A percentile compares a stretch with the other conserved stretches of the same genome.
Conservation (phyloP, 2,888 invertebrate genomes). For the Dorcus parallelipipedus region DNA sequence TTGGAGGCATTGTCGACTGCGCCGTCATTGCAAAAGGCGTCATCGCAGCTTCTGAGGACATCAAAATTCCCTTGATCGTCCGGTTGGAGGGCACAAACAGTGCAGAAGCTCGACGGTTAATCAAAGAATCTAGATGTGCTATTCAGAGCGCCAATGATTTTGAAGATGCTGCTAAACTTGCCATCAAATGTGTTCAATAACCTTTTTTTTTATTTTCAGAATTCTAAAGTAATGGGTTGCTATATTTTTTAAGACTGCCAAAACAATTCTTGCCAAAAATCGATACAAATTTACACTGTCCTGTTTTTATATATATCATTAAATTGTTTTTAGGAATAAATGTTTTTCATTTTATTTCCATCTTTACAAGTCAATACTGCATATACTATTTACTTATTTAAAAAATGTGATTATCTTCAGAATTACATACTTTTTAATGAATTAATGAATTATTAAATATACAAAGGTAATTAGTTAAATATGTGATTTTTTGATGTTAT, state of each 20-base stretch:
- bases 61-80: conserved; percentile 87
- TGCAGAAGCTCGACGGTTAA: conserved; percentile 73
- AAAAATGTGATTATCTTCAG: too few species aligned
- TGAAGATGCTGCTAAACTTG: conserved; percentile 90
- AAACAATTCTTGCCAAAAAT: too few species aligned
- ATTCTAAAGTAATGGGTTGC: not conserved
- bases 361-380: too few species aligned
- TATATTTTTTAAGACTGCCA: not conserved
- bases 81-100: conserved; percentile 96
- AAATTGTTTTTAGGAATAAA: too few species aligned
- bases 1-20: conserved; percentile 99
- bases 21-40: conserved; percentile 95
- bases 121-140: conserved; percentile 78
- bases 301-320: too few species aligned
- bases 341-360: too few species aligned
- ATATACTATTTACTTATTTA: too few species aligned
- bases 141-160: conserved; percentile 80
- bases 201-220: conserved; percentile 6
- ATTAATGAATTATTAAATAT: too few species aligned
- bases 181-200: conserved; percentile 56
- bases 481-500: too few species aligned
- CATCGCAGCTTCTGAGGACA: conserved; percentile 76
- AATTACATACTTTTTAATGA: too few species aligned
- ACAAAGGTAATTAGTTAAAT: too few species aligned
- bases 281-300: too few species aligned